These are phyloP conservation scores for Salvator merianae DNA, from an alignment of 2,113 vertebrate species.

Conservation along the genomic window DNA sequence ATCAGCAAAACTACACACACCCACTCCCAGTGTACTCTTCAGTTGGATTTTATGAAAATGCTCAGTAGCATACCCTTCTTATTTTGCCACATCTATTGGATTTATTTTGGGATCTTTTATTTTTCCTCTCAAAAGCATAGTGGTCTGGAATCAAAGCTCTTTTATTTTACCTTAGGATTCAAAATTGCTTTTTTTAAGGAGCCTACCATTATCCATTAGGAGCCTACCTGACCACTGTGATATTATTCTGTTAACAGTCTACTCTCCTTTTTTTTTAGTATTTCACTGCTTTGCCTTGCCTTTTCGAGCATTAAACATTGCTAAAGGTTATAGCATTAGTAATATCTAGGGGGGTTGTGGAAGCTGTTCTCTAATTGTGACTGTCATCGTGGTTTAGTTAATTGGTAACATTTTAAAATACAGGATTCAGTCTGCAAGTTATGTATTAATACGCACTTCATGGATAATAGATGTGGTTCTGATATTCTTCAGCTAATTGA, in stretches of 20 bases:
- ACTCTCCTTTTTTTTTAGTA: neutral
- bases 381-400: constrained; percentile 57
- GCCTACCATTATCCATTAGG: too few relatives aligned
- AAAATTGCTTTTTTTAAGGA: constrained; percentile 50
- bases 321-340: constrained; percentile 2
- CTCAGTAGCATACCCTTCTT: constrained; percentile 3
- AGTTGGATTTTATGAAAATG: constrained; percentile 10
- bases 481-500: constrained; percentile 50
- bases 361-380: constrained; percentile 43
- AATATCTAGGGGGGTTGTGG: constrained; percentile 51
- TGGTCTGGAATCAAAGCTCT: constrained; percentile 54
- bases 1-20: neutral
- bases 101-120: constrained; percentile 17
- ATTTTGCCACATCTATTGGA: constrained; percentile 18
- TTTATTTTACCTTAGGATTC: constrained; percentile 46
- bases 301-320: constrained; percentile 9
- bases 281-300: constrained; percentile 25
- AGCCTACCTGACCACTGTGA: too few relatives aligned
- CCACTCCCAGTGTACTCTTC: constrained; percentile 32
- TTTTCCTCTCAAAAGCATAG: constrained; percentile 56
- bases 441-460: constrained; percentile 56
- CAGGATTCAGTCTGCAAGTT: constrained; percentile 64
- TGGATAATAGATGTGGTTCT: constrained; percentile 52
- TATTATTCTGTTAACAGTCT: constrained; percentile 28
- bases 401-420: constrained; percentile 58